Evolutionary conservation across 2,888 invertebrate genomes (phyloP).

Genomic region (Pemphredon lugubris): DNA sequence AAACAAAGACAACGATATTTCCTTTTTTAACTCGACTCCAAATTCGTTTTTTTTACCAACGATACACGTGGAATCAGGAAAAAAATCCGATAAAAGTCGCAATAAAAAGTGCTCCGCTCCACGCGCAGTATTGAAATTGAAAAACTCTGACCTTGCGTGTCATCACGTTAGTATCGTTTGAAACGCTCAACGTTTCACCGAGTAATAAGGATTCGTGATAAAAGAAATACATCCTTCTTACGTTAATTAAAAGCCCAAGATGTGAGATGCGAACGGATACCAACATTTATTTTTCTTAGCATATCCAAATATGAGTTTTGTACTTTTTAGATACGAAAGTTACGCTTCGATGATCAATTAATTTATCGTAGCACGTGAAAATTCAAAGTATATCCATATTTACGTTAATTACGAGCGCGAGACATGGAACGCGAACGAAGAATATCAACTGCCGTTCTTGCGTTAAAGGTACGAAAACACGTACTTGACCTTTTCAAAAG

Average conservation of each 20-base stretch:
- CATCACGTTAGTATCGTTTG: not conserved
- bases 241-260: too few species aligned
- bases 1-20: slow-evolving; percentile 27
- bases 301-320: too few species aligned
- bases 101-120: slow-evolving; percentile 36
- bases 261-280: too few species aligned
- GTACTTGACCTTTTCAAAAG: not conserved
- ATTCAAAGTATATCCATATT: not conserved
- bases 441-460: not conserved
- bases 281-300: too few species aligned
- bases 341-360: too few species aligned
- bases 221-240: too few species aligned
- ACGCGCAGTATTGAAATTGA: slow-evolving; percentile 38
- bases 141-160: slow-evolving; percentile 15
- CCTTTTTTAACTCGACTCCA: not conserved
- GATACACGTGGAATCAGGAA: slow-evolving; percentile 29
- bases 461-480: not conserved
- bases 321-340: too few species aligned
- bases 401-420: not conserved
- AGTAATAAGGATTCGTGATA: too few species aligned
- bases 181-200: too few species aligned
- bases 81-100: slow-evolving; percentile 35
- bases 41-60: not conserved
- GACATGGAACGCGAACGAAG: too few species aligned
- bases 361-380: not conserved